These are phyloP conservation scores for Asobara japonica DNA, from an alignment of 1,140 invertebrate species.

Conservation along the genomic window DNA sequence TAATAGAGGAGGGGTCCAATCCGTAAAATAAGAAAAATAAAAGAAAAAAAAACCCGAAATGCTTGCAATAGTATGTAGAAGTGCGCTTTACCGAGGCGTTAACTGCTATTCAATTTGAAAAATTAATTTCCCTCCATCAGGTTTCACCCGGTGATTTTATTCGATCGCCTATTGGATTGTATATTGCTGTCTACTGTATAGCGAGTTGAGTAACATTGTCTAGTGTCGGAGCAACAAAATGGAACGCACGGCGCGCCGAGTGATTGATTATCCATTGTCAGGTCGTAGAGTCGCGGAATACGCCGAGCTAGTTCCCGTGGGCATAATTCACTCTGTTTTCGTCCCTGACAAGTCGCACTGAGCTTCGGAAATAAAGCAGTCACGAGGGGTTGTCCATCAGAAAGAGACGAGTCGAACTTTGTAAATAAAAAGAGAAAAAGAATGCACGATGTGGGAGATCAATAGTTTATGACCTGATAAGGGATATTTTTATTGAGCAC, in stretches of 20 bases:
- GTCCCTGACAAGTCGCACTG: constrained; percentile 1
- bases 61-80: too few species aligned
- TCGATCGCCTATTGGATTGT: not conserved
- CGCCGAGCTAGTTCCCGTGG: not conserved
- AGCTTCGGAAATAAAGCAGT: constrained; percentile 5
- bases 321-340: constrained; percentile 21
- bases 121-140: not conserved
- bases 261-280: constrained; percentile 34
- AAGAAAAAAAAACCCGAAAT: too few species aligned
- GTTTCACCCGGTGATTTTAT: not conserved
- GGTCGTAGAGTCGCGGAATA: constrained; percentile 9
- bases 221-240: constrained; percentile 5
- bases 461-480: too few species aligned
- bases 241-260: constrained; percentile 6
- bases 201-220: constrained; percentile 8
- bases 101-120: too few species aligned
- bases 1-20: too few species aligned
- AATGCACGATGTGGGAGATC: too few species aligned
- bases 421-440: not conserved
- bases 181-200: not conserved
- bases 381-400: not conserved
- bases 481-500: too few species aligned
- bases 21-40: too few species aligned
- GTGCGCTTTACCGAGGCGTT: too few species aligned
- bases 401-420: not conserved